Base-by-base conservation (phyloP, 2,113 vertebrate genomes). In the Neodon shergylaensis region DNA sequence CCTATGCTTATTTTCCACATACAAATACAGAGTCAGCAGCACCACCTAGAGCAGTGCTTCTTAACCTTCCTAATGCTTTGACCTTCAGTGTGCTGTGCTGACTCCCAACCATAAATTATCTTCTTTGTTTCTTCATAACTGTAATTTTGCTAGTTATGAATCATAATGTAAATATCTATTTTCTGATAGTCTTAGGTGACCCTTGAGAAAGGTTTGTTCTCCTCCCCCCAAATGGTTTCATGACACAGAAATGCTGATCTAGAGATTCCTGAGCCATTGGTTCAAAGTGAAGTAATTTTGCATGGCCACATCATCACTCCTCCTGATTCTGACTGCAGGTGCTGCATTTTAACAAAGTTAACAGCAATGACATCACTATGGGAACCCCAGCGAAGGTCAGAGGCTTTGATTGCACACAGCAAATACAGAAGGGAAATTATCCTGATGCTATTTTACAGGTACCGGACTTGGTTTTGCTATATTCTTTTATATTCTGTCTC, bases 361-460 rank as follows among this genome's bases (percentile, higher is more conserved):
- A 70, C 33, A 44, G 11, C 49, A 17, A 3, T 10, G 52, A 39
- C 10, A 7, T 31, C 11, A 7, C 12, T 8, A 3, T 61, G 0
- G 8, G 21, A 65, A 78, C 6, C 19, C 91, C 58, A 31, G 74
- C 70, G 52, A 95, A 85, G 0, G 7, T 86, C 47, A 82, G 47
- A 0, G 17, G 88, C 3, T 96, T 68, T 94, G 9, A 90, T 5
- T 74, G 92, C 52, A 91, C 0, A 21, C 97, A 98, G 63, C 95
- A 97, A 79, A 31, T 94, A 76, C 96, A 95, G 88, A 94, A 36
- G 14, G 39, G 0, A 28, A 14, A 28, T 21, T 98, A 96, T 42
- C 97, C 97, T 21, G 74, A 78, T 19, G 92, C 88, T 28, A 66
- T 98, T 89, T 91, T 96, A 63, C 91, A 97, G 97, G 97, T 98